Percentiles rank a stretch among this genome's conserved stretches.
Conservation (phyloP, 2,888 invertebrate genomes). For the Zygogramma bicolorata region DNA sequence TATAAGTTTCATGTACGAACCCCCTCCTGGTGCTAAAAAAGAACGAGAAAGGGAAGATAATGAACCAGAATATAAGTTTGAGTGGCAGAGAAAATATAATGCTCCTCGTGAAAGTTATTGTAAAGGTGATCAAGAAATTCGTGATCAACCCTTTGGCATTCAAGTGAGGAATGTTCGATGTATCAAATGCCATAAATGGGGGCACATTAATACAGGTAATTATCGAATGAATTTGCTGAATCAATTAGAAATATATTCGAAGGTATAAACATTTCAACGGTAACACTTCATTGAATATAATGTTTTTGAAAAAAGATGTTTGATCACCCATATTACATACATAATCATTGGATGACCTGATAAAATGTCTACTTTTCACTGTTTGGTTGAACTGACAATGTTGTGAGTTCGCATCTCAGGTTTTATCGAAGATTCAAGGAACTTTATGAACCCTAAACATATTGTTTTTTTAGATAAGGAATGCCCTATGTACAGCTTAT, state of each 20-base stretch:
- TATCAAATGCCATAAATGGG: constrained; percentile 99
- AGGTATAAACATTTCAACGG: too few species aligned
- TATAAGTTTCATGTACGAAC: constrained; percentile 99
- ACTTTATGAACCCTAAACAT: too few species aligned
- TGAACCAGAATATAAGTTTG: constrained; percentile 98
- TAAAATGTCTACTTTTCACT: too few species aligned
- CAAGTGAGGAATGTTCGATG: constrained; percentile 97
- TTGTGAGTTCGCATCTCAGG: too few species aligned
- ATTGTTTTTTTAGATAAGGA: constrained; percentile 80
- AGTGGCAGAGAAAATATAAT: constrained; percentile 99
- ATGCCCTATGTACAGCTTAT: constrained; percentile 91
- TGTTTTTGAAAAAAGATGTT: too few species aligned
- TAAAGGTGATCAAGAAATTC: constrained; percentile 96
- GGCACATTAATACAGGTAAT: constrained; percentile 92
- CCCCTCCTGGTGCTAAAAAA: constrained; percentile 96
- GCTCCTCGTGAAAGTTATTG: constrained; percentile 99
- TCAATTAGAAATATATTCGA: too few species aligned
- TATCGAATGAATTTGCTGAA: too few species aligned
- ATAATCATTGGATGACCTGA: too few species aligned
- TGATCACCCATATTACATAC: too few species aligned
- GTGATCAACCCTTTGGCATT: constrained; percentile 99
- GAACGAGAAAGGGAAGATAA: constrained; percentile 92
- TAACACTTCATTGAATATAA: too few species aligned
- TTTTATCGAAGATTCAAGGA: too few species aligned
- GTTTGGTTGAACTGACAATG: too few species aligned